These are phyloP conservation scores for Machimus rusticus DNA, from an alignment of 2,888 invertebrate species.

Conservation along the genomic window DNA sequence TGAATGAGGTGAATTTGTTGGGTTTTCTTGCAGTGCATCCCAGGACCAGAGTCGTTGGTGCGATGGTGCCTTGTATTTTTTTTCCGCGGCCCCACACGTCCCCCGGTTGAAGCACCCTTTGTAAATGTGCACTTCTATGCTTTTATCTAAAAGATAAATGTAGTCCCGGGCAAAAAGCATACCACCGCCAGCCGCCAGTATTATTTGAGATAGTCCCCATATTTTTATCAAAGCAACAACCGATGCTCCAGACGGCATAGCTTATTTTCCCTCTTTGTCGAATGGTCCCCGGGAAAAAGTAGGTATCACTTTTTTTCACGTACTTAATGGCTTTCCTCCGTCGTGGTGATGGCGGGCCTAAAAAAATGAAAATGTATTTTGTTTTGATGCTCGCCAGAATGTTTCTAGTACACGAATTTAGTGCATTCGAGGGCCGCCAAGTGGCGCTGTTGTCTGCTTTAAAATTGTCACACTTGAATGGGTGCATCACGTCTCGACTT, in stretches of 20 bases:
- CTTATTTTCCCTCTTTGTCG: background rate
- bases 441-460: background rate
- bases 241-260: constrained; percentile 1
- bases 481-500: background rate
- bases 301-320: background rate
- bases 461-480: background rate
- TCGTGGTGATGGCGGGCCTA: background rate
- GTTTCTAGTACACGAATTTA: background rate
- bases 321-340: constrained; percentile 14
- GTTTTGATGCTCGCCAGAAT: background rate
- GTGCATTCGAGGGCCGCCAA: background rate
- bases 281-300: background rate
- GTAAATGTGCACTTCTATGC: constrained; percentile 27
- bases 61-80: background rate
- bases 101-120: constrained; percentile 11
- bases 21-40: background rate
- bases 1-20: constrained; percentile 34
- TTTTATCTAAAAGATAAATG: constrained; percentile 39
- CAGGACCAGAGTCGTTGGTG: background rate
- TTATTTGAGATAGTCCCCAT: constrained; percentile 31
- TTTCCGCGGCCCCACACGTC: background rate
- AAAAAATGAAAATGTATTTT: constrained; percentile 2
- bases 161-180: constrained; percentile 18
- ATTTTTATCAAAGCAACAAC: constrained; percentile 39
- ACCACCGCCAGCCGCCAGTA: background rate